These are phyloP conservation scores for Morpho helenor DNA, from an alignment of 2,888 invertebrate species.

Conservation along the genomic window DNA sequence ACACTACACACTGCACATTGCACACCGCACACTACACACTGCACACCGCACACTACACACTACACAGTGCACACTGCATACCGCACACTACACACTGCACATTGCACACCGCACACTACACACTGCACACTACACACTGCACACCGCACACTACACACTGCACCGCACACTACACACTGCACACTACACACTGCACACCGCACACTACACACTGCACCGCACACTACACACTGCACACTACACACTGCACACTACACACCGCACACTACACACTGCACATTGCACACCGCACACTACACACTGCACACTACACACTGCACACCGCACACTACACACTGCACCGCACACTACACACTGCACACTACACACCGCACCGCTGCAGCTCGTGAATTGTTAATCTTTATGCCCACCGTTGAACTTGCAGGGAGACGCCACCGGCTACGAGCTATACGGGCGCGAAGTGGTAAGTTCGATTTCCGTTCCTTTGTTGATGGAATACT, in stretches of 20 bases:
- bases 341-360: slow-evolving; percentile 2
- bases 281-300: slow-evolving; percentile 8
- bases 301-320: slow-evolving; percentile 4
- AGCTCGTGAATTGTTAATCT: slow-evolving; percentile 55
- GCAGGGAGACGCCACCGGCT: slow-evolving; percentile 89
- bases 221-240: slow-evolving; percentile 8
- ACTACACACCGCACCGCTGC: not conserved
- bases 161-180: not conserved
- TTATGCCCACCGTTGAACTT: slow-evolving; percentile 79
- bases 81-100: not conserved
- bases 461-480: slow-evolving; percentile 77
- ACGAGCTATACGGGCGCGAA: slow-evolving; percentile 85
- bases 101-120: not conserved
- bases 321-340: not conserved
- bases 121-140: not conserved
- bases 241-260: slow-evolving; percentile 5
- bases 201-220: not conserved
- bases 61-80: too few species aligned
- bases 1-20: not conserved
- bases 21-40: not conserved
- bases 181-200: slow-evolving; percentile 8
- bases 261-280: not conserved
- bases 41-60: not conserved
- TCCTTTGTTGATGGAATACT: too few species aligned
- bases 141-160: not conserved